These are phyloP conservation scores for Tinea semifulvella DNA, from an alignment of 2,888 invertebrate species.

Conservation along the genomic window DNA sequence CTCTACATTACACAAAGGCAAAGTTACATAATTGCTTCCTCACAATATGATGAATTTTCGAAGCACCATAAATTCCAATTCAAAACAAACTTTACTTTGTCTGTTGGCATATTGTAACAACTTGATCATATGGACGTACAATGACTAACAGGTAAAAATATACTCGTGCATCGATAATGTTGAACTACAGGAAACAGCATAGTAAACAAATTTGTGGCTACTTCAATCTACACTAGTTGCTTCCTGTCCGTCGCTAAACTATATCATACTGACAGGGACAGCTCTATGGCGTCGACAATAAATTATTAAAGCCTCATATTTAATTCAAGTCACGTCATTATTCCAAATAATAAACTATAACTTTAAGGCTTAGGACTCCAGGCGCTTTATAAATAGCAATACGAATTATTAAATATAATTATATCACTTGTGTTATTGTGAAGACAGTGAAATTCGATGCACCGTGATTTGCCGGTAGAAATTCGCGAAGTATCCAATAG, in stretches of 20 bases:
- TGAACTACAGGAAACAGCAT: constrained; percentile 1
- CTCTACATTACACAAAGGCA: not conserved
- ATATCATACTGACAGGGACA: constrained; percentile 1
- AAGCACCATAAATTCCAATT: not conserved
- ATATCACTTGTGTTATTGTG: no score
- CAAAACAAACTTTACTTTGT: not conserved
- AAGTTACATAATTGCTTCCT: not conserved
- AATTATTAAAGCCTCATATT: not conserved
- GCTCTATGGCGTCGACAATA: no score
- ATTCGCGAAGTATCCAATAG: no score
- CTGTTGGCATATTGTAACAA: not conserved
- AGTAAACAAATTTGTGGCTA: constrained; percentile 1
- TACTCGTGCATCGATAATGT: not conserved
- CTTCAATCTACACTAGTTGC: not conserved
- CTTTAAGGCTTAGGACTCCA: no score
- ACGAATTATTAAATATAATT: no score
- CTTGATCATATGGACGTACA: not conserved
- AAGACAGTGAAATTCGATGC: no score
- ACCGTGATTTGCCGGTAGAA: no score
- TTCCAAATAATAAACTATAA: no score
- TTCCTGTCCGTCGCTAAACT: not conserved
- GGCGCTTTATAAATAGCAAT: no score
- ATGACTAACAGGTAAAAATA: not conserved
- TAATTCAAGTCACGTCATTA: constrained; percentile 6
- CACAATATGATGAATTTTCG: not conserved